Conservation (phyloP, 2,888 invertebrate species). For the Colostygia pectinataria region DNA sequence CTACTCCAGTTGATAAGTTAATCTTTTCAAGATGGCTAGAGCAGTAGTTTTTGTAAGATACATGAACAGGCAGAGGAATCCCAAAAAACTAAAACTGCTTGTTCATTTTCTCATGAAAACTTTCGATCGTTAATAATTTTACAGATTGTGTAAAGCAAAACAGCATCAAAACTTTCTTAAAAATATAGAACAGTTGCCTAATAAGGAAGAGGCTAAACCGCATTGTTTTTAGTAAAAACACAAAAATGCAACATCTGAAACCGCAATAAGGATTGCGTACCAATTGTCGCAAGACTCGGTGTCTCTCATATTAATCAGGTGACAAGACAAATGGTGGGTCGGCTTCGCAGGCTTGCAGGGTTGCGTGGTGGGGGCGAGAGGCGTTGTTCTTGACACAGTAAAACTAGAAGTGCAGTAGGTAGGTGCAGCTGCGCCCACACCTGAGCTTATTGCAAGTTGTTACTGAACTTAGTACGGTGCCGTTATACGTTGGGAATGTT, state of each 20-base stretch:
- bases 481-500: background rate
- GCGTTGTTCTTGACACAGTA: conserved; percentile 83
- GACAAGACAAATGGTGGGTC: conserved; percentile 57
- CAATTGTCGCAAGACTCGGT: conserved; percentile 53
- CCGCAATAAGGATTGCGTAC: conserved; percentile 47
- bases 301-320: conserved; percentile 50
- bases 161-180: conserved; percentile 31
- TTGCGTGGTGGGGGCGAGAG: conserved; percentile 67
- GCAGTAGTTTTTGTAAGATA: too few relatives aligned
- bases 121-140: too few relatives aligned
- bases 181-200: conserved; percentile 39
- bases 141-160: background rate
- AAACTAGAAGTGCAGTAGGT: conserved; percentile 83
- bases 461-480: conserved; percentile 13
- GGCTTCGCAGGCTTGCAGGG: conserved; percentile 29
- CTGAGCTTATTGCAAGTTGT: conserved; percentile 68
- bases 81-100: too few relatives aligned
- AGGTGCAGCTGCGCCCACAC: conserved; percentile 80
- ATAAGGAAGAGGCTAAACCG: conserved; percentile 45
- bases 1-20: too few relatives aligned
- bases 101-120: too few relatives aligned
- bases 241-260: conserved; percentile 39
- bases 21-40: too few relatives aligned
- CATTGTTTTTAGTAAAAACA: conserved; percentile 47
- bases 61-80: too few relatives aligned